Conservation (phyloP, 2,797 vertebrate species). For the Aphelocoma californica region DNA sequence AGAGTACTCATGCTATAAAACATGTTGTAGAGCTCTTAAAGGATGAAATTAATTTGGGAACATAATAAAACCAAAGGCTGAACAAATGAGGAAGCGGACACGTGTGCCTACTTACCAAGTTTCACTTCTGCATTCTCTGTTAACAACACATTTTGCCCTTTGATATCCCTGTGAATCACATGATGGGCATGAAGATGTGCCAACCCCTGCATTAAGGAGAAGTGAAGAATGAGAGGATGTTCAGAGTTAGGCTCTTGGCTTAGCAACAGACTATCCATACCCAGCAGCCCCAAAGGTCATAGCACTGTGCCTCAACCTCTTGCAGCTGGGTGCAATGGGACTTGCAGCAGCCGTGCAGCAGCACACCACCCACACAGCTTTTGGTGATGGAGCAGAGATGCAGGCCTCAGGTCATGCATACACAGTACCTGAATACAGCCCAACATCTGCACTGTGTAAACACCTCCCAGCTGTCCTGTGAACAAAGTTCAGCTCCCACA, state of each 20-base stretch:
- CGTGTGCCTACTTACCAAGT: conserved; percentile 80
- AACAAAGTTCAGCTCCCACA: not conserved
- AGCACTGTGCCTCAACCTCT: not conserved
- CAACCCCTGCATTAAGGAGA: conserved; percentile 81
- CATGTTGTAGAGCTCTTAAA: not conserved
- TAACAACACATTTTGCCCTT: conserved; percentile 96
- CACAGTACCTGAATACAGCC: not conserved
- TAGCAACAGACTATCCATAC: not conserved
- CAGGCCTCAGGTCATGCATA: not conserved
- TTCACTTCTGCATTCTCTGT: conserved; percentile 99
- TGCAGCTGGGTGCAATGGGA: not conserved
- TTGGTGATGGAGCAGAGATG: not conserved
- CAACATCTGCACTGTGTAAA: not conserved
- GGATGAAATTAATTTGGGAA: not conserved
- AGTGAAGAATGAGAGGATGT: not conserved
- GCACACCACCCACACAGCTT: not conserved
- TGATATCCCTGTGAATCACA: conserved; percentile 98
- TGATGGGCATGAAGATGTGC: conserved; percentile 97
- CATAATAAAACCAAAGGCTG: not conserved
- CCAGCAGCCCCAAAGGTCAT: not conserved
- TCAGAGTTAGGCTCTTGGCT: not conserved
- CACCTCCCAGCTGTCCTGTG: not conserved
- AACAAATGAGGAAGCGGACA: not conserved
- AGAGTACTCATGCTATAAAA: not conserved
- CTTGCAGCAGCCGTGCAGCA: not conserved